Conservation (phyloP, 2,888 invertebrate genomes). For the Parasteatoda lunata region DNA sequence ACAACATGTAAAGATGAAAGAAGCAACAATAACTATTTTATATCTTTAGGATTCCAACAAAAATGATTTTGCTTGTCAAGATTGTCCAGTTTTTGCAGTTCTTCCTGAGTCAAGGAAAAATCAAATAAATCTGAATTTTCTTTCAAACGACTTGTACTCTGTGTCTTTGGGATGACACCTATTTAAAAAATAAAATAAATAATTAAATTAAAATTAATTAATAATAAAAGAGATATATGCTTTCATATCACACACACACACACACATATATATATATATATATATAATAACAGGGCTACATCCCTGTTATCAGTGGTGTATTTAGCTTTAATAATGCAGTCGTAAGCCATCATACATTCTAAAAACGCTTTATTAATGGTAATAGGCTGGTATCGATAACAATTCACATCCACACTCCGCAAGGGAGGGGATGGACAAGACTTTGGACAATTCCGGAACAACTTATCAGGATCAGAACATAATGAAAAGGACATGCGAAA, state of each 20-base stretch:
- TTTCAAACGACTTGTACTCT: slow-evolving; percentile 72
- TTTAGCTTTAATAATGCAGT: too few relatives aligned
- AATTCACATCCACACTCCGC: too few relatives aligned
- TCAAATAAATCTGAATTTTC: slow-evolving; percentile 73
- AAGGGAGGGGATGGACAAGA: too few relatives aligned
- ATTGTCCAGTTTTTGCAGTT: slow-evolving; percentile 71
- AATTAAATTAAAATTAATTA: too few relatives aligned
- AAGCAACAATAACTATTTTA: slow-evolving; percentile 48
- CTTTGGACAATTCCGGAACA: too few relatives aligned
- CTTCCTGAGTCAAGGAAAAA: slow-evolving; percentile 72
- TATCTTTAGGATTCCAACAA: slow-evolving; percentile 73
- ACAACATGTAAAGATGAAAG: background rate
- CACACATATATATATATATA: background rate
- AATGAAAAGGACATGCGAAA: too few relatives aligned
- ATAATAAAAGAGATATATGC: background rate
- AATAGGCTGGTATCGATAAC: too few relatives aligned
- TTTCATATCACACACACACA: background rate
- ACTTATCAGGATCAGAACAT: too few relatives aligned
- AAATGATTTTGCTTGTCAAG: slow-evolving; percentile 72
- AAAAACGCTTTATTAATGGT: too few relatives aligned
- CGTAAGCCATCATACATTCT: too few relatives aligned
- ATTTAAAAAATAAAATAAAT: background rate
- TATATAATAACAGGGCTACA: too few relatives aligned
- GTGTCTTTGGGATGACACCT: slow-evolving; percentile 75
- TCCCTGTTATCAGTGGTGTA: too few relatives aligned